Percentiles rank a stretch among this genome's conserved stretches.
phyloP scores from a whole-genome alignment of 2,797 vertebrate genomes.

The Spea hammondii region DNA sequence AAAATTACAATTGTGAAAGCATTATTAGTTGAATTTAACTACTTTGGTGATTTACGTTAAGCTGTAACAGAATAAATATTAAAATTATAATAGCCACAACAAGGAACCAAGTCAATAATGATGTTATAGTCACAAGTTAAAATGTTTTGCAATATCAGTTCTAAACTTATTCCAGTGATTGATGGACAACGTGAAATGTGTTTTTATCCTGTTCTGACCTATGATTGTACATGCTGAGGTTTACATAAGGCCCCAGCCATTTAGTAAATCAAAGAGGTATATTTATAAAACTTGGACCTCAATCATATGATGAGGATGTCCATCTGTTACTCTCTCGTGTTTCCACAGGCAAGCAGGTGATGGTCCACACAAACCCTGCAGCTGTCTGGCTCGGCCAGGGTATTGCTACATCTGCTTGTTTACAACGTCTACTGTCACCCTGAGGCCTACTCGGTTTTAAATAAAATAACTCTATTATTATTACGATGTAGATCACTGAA shows the following conservation, averaged over 20 bases:
- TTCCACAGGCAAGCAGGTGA: slow-evolving; percentile 39
- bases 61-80: too few species aligned
- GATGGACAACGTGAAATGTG: neutral
- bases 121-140: neutral
- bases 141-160: slow-evolving; percentile 2
- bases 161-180: neutral
- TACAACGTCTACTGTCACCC: neutral
- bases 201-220: slow-evolving; percentile 19
- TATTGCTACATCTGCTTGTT: slow-evolving; percentile 5
- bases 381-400: neutral
- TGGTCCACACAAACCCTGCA: slow-evolving; percentile 8
- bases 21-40: too few species aligned
- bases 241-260: slow-evolving; percentile 30
- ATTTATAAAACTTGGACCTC: slow-evolving; percentile 15
- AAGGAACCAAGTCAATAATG: neutral
- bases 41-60: too few species aligned
- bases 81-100: neutral
- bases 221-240: neutral
- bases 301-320: slow-evolving; percentile 16
- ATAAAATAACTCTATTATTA: too few species aligned
- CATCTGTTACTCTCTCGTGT: slow-evolving; percentile 36
- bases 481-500: too few species aligned
- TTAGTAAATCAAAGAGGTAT: slow-evolving; percentile 31
- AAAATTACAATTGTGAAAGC: too few species aligned
- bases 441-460: neutral